Evolutionary conservation across 2,888 invertebrate genomes (phyloP).

Genomic region (Pterostichus madidus): DNA sequence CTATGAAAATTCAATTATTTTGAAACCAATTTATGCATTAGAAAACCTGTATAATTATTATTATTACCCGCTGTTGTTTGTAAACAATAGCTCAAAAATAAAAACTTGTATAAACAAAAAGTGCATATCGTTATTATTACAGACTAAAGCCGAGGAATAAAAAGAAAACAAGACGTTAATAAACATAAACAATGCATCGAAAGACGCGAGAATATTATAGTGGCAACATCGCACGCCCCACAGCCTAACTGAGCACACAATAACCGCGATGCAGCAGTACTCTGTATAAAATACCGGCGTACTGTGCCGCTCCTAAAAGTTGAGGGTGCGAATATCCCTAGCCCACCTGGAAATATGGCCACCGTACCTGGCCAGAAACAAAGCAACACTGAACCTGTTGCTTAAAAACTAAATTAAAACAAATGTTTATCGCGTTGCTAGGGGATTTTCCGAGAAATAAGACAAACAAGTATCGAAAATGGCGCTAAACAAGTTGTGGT

Average conservation of each 20-base stretch:
- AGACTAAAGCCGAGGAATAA: background rate
- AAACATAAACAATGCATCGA: conserved; percentile 69
- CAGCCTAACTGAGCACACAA: conserved; percentile 67
- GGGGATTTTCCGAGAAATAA: conserved; percentile 45
- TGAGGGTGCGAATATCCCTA: conserved; percentile 67
- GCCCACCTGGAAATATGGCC: conserved; percentile 79
- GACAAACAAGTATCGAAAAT: conserved; percentile 47
- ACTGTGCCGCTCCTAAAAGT: conserved; percentile 65
- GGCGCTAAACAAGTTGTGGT: conserved; percentile 58
- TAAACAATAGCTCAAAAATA: background rate
- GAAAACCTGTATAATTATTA: background rate
- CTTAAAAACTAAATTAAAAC: conserved; percentile 72
- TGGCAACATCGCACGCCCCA: conserved; percentile 69
- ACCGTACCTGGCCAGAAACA: conserved; percentile 82
- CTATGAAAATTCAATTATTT: background rate
- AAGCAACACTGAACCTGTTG: conserved; percentile 80
- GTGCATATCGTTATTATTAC: background rate
- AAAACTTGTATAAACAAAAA: background rate
- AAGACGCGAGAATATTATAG: conserved; percentile 67
- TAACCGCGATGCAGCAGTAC: conserved; percentile 67
- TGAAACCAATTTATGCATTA: background rate
- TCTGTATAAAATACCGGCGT: conserved; percentile 67
- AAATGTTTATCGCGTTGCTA: conserved; percentile 25
- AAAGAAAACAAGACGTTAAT: conserved; percentile 28
- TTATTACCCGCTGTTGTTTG: background rate